phyloP scores from a whole-genome alignment of 1,140 invertebrate species.

The Neuroterus valhalla region DNA sequence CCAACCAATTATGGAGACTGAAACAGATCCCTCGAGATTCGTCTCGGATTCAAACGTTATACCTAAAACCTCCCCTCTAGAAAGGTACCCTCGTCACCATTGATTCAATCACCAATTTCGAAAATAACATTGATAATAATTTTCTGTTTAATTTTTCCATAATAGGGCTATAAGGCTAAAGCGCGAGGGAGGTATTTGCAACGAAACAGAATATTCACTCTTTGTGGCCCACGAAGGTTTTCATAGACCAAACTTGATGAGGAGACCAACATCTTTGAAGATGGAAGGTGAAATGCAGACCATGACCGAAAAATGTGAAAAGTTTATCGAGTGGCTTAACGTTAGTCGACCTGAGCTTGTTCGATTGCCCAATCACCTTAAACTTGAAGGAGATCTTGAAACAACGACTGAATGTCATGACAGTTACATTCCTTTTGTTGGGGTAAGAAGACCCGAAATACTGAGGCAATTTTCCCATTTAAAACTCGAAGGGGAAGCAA shows the following conservation, averaged over 20 bases:
- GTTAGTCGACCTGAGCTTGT: slow-evolving; percentile 68
- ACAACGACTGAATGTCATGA: slow-evolving; percentile 75
- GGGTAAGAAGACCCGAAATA: slow-evolving; percentile 66
- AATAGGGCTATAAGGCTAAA: slow-evolving; percentile 53
- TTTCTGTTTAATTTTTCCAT: slow-evolving; percentile 2
- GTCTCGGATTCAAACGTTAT: slow-evolving; percentile 30
- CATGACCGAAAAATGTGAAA: slow-evolving; percentile 74
- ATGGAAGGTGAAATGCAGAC: slow-evolving; percentile 75
- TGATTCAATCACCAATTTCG: neutral
- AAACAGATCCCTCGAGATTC: slow-evolving; percentile 38
- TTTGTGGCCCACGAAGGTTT: slow-evolving; percentile 68
- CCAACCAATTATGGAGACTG: slow-evolving; percentile 50
- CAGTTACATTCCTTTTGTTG: slow-evolving; percentile 72
- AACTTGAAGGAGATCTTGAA: slow-evolving; percentile 75
- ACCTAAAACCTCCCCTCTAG: slow-evolving; percentile 42
- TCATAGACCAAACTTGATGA: slow-evolving; percentile 69
- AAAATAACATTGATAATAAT: neutral
- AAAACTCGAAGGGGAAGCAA: slow-evolving; percentile 70
- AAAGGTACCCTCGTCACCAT: slow-evolving; percentile 46
- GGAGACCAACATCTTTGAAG: slow-evolving; percentile 73
- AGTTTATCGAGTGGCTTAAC: slow-evolving; percentile 75
- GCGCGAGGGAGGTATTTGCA: slow-evolving; percentile 59
- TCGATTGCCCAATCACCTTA: slow-evolving; percentile 71
- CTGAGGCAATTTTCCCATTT: slow-evolving; percentile 67
- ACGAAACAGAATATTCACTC: slow-evolving; percentile 65